Conservation (phyloP, 2,797 vertebrate genomes). For the Clarias laeviceps region DNA sequence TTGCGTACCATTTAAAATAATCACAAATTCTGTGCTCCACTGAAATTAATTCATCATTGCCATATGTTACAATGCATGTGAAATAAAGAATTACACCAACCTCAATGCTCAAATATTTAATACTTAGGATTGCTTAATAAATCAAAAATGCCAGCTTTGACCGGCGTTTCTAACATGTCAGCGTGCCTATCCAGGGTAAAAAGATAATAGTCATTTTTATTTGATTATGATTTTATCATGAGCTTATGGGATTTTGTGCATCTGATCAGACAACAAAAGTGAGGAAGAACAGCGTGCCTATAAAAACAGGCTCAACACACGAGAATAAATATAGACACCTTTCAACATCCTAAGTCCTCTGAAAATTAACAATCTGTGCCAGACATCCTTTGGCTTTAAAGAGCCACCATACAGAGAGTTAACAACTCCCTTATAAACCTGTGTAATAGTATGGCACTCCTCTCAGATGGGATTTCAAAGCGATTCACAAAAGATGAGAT, state of each 20-base stretch:
- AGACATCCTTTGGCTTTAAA: conserved; percentile 69
- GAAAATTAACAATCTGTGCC: conserved; percentile 63
- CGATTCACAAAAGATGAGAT: conserved; percentile 70
- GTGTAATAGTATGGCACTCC: conserved; percentile 74
- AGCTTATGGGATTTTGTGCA: conserved; percentile 13
- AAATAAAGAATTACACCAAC: conserved; percentile 77
- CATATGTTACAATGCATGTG: conserved; percentile 82
- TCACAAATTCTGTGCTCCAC: conserved; percentile 85
- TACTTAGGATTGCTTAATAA: conserved; percentile 88
- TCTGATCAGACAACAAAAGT: conserved; percentile 17
- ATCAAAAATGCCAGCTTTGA: conserved; percentile 88
- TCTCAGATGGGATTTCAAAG: conserved; percentile 77
- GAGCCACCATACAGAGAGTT: conserved; percentile 75
- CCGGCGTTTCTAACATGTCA: conserved; percentile 33
- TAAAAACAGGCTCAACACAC: conserved; percentile 45
- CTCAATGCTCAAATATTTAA: conserved; percentile 78
- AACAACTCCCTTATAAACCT: conserved; percentile 78
- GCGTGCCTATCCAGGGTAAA: background rate
- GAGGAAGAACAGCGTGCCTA: conserved; percentile 22
- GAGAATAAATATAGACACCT: conserved; percentile 42
- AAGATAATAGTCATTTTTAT: conserved; percentile 35
- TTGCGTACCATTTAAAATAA: conserved; percentile 83
- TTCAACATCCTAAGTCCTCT: conserved; percentile 51
- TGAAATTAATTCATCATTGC: conserved; percentile 94
- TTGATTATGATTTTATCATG: conserved; percentile 38